Evolutionary conservation across 2,888 invertebrate genomes (phyloP).

Genomic region (Cheilosia urbana): DNA sequence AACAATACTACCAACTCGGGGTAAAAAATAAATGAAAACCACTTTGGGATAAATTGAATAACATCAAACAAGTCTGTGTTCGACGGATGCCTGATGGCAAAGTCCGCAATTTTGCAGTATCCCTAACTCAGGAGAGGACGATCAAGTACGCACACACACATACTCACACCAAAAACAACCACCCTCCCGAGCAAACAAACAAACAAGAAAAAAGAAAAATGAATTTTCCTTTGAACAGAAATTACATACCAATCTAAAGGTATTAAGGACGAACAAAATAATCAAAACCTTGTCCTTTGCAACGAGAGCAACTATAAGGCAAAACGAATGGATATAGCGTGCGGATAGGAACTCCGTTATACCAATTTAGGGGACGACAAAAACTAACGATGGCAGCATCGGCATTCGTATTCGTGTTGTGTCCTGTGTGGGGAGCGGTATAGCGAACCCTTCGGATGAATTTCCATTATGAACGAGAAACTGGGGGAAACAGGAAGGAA

Average conservation of each 20-base stretch:
- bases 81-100: constrained; percentile 3
- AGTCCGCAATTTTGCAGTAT: background rate
- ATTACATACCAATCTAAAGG: constrained; percentile 72
- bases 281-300: constrained; percentile 67
- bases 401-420: background rate
- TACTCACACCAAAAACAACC: constrained; percentile 18
- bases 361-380: constrained; percentile 67
- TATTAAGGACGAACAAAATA: constrained; percentile 69
- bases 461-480: constrained; percentile 50
- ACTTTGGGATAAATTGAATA: constrained; percentile 32
- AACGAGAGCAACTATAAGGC: constrained; percentile 1
- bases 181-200: constrained; percentile 45
- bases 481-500: constrained; percentile 25
- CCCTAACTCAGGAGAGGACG: background rate
- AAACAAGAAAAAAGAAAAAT: constrained; percentile 49
- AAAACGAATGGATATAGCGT: constrained; percentile 7
- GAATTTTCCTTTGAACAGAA: constrained; percentile 68
- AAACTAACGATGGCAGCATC: constrained; percentile 9
- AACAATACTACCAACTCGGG: background rate
- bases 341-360: constrained; percentile 32
- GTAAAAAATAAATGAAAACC: background rate
- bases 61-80: constrained; percentile 28
- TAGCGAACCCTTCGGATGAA: constrained; percentile 59
- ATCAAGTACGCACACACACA: background rate
- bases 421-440: background rate